These are phyloP conservation scores for Lissonota sp. DNA, from an alignment of 2,888 invertebrate genomes.

Conservation along the genomic window DNA sequence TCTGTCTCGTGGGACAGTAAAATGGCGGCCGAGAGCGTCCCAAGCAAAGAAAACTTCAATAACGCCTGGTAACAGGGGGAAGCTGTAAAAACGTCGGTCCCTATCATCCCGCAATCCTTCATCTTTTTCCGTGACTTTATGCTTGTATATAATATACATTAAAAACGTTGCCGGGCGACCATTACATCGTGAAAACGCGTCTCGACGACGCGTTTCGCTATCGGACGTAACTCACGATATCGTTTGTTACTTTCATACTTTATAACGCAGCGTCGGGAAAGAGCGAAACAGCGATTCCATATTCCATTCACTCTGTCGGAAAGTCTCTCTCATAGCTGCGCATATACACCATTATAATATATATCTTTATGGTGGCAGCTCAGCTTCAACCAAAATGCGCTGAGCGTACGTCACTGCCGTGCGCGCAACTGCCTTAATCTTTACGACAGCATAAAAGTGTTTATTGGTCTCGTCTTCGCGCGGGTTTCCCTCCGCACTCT, in stretches of 20 bases:
- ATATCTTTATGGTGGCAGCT: slow-evolving; percentile 34
- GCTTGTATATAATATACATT: neutral
- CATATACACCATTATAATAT: slow-evolving; percentile 1
- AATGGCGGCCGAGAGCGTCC: slow-evolving; percentile 17
- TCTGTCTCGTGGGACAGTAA: neutral
- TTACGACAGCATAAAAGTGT: slow-evolving; percentile 72
- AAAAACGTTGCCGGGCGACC: neutral
- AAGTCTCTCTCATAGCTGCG: neutral
- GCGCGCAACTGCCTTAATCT: slow-evolving; percentile 66
- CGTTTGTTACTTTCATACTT: neutral
- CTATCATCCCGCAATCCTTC: neutral
- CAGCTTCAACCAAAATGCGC: slow-evolving; percentile 52
- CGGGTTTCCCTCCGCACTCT: slow-evolving; percentile 23
- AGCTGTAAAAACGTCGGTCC: slow-evolving; percentile 31
- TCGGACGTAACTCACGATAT: slow-evolving; percentile 26
- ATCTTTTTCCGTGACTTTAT: neutral
- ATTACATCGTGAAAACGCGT: neutral
- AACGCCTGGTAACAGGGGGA: neutral
- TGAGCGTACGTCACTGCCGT: slow-evolving; percentile 39
- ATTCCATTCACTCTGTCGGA: slow-evolving; percentile 9
- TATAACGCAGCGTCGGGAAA: neutral
- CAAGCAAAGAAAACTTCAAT: slow-evolving; percentile 6
- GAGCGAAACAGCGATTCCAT: slow-evolving; percentile 11
- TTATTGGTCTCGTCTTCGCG: slow-evolving; percentile 67
- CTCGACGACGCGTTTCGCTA: slow-evolving; percentile 14